Evolutionary conservation across 1,140 invertebrate species (phyloP).

Genomic region (Ceratosolen solmsi): DNA sequence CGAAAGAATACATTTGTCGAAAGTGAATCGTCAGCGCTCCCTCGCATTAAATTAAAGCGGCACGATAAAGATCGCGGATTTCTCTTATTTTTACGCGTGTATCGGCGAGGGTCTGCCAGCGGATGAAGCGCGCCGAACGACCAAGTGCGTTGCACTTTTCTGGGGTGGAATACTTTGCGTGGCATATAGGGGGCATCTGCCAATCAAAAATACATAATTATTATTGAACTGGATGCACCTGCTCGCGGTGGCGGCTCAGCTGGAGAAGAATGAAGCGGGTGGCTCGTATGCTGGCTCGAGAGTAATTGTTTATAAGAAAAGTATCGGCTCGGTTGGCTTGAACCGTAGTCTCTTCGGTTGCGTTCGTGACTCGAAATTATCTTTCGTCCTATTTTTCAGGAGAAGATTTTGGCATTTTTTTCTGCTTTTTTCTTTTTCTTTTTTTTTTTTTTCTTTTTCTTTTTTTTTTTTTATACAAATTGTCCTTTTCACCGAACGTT

Average conservation of each 20-base stretch:
- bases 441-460: no score
- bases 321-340: no score
- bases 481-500: no score
- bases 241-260: neutral
- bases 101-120: neutral
- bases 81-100: constrained; percentile 21
- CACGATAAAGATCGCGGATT: constrained; percentile 35
- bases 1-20: constrained; percentile 45
- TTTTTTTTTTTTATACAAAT: no score
- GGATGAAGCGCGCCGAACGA: neutral
- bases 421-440: no score
- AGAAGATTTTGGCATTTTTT: no score
- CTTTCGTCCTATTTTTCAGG: no score
- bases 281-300: neutral
- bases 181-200: constrained; percentile 40
- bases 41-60: constrained; percentile 38
- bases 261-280: constrained; percentile 1
- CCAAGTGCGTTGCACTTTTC: constrained; percentile 41
- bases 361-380: no score
- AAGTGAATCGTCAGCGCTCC: constrained; percentile 46
- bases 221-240: constrained; percentile 47
- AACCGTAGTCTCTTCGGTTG: neutral
- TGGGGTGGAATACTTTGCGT: neutral
- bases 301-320: neutral
- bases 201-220: constrained; percentile 50